Base-by-base conservation (phyloP, 2,888 invertebrate species). In the Drosophila nr. perissopoda region DNA sequence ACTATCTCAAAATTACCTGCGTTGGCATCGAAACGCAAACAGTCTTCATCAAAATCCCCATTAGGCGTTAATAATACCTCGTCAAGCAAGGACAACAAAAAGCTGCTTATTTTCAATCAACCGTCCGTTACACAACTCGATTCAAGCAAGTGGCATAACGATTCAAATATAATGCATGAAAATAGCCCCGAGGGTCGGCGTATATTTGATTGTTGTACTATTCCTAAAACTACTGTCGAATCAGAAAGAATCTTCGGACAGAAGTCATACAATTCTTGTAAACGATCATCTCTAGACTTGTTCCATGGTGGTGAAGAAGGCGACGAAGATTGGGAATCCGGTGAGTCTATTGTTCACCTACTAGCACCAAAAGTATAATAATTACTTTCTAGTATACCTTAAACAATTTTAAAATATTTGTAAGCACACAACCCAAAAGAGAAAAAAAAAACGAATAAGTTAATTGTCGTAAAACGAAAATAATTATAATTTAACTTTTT, bases 261-360 rank as follows among this genome's bases (percentile, higher is more conserved):
- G 88, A 82, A 91, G 85, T 83, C 90, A 91, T 77, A 91, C 90
- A 78, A 87, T 91, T 78, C 60, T 62, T 78, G 62, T 78, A 89
- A 89, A 54, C 81, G 75, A 68, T 78, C 87, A 69, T 76, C 84
- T 62, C 84, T 84, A 82, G 78, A 84, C 64, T 74, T 76, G 63
- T 73, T 59, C 67, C 74, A 60, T 69, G 77, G 73, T 76, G 78
- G 67, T 69, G 87, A 82, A 72, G 91, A 89, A 72, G 90, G 91
- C 75, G 92, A 92, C 75, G 93, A 92, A 86, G 93, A 92, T 89
- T 93, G 93, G 93, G 93, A 93, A 92, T 93, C 93, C 87, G 93
- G 93, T 93, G 92, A 93, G 93, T 93, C 89, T 76, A 81, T 76
- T 77, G 78, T 83, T 79, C 78, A 82, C 72, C 76, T 82, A 80